Evolutionary conservation across 2,797 vertebrate species (phyloP).

Genomic region (Danio albolineatus): DNA sequence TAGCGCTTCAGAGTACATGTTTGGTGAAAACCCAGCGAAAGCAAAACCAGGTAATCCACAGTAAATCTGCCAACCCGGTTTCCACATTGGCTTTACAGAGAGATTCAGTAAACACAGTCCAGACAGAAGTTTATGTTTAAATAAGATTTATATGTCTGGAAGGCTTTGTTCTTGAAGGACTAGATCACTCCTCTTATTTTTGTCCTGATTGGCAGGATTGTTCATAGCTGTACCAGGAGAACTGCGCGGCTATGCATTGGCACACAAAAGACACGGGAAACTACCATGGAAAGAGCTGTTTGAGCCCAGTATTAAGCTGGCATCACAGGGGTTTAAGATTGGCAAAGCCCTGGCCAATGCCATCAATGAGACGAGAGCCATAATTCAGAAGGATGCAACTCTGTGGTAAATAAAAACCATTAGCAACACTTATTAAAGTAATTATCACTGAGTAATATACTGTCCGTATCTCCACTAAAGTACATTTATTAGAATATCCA

Average conservation of each 20-base stretch:
- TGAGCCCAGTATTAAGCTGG: slow-evolving; percentile 90
- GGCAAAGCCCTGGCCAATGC: slow-evolving; percentile 84
- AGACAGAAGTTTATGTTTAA: background rate
- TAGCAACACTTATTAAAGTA: no score
- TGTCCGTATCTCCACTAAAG: no score
- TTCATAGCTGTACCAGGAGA: slow-evolving; percentile 90
- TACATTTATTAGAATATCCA: no score
- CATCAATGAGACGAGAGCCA: slow-evolving; percentile 69
- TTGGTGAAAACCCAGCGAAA: slow-evolving; percentile 82
- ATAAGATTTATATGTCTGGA: no score
- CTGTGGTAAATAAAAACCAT: slow-evolving; percentile 82
- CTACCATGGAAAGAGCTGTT: slow-evolving; percentile 92
- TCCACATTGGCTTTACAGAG: no score
- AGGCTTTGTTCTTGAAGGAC: background rate
- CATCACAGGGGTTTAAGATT: slow-evolving; percentile 86
- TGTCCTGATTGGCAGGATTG: slow-evolving; percentile 73
- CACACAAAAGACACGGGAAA: slow-evolving; percentile 88
- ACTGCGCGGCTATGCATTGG: slow-evolving; percentile 84
- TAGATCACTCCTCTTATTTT: no score
- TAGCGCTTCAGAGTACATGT: slow-evolving; percentile 81
- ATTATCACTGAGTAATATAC: no score
- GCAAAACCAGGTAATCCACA: slow-evolving; percentile 81
- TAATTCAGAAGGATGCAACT: slow-evolving; percentile 76
- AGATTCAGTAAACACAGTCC: no score
- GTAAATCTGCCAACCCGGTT: no score